phyloP scores from a whole-genome alignment of 2,113 vertebrate species.

The Tinamus guttatus region DNA sequence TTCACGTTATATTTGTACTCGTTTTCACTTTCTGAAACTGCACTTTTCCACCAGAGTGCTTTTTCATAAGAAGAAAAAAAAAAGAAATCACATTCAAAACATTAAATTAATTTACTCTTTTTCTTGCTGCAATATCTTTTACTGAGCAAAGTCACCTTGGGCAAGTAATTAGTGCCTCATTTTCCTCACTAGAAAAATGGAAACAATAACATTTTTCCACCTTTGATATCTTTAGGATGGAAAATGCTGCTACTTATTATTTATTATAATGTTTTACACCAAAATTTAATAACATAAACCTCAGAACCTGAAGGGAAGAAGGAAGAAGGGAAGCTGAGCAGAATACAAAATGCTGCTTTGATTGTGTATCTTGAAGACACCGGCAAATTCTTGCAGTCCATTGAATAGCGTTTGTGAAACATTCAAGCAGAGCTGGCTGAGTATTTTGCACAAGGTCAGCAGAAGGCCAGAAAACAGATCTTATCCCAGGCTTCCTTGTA shows the following conservation, averaged over 20 bases:
- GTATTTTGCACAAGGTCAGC: neutral
- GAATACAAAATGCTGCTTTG: neutral
- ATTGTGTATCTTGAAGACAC: neutral
- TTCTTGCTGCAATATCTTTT: constrained; percentile 22
- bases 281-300: constrained; percentile 28
- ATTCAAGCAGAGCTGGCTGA: neutral
- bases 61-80: neutral
- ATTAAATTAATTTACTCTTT: constrained; percentile 21
- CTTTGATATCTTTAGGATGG: constrained; percentile 23
- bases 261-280: constrained; percentile 23
- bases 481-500: neutral
- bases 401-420: neutral
- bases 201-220: constrained; percentile 38
- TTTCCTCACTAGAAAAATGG: neutral
- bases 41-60: constrained; percentile 1
- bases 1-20: neutral
- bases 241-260: constrained; percentile 25
- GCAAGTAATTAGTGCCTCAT: constrained; percentile 27
- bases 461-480: neutral
- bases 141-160: constrained; percentile 33
- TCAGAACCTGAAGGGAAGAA: constrained; percentile 20
- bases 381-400: neutral
- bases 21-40: constrained; percentile 22
- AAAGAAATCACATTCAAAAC: neutral
- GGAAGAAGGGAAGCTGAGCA: neutral